Percentiles rank a stretch among this genome's conserved stretches.
Evolutionary conservation across 2,888 invertebrate genomes (phyloP).

Genomic region (Smittia aterrima): DNA sequence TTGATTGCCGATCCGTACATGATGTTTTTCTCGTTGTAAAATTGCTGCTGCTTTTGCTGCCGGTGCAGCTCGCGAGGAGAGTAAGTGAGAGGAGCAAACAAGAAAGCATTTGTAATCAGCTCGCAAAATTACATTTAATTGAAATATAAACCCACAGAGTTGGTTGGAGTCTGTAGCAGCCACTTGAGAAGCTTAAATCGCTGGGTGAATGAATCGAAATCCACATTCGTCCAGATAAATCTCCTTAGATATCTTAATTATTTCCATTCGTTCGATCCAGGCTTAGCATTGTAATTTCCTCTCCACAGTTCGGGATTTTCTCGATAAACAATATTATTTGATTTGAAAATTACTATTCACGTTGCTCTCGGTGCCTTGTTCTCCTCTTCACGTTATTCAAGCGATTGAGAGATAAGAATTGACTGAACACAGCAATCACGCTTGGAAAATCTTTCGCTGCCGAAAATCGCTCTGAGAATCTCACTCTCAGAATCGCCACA

Average conservation of each 20-base stretch:
- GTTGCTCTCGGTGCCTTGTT: not conserved
- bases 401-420: not conserved
- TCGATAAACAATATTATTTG: slow-evolving; percentile 32
- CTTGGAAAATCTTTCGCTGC: slow-evolving; percentile 33
- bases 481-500: slow-evolving; percentile 1
- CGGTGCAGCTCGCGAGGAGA: not conserved
- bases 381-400: not conserved
- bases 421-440: slow-evolving; percentile 26
- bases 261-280: not conserved
- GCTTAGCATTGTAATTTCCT: not conserved
- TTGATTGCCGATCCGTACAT: slow-evolving; percentile 7
- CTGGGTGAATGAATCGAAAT: not conserved
- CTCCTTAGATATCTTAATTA: slow-evolving; percentile 40
- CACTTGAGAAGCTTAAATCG: not conserved
- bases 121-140: slow-evolving; percentile 37
- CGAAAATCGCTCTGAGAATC: not conserved
- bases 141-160: slow-evolving; percentile 36
- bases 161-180: not conserved
- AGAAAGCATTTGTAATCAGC: slow-evolving; percentile 32
- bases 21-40: not conserved
- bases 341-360: slow-evolving; percentile 41
- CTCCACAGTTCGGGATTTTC: not conserved
- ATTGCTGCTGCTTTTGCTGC: not conserved
- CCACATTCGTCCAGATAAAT: slow-evolving; percentile 12
- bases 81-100: not conserved